Conservation (phyloP, 1,140 invertebrate species). For the Drosophila pandora region DNA sequence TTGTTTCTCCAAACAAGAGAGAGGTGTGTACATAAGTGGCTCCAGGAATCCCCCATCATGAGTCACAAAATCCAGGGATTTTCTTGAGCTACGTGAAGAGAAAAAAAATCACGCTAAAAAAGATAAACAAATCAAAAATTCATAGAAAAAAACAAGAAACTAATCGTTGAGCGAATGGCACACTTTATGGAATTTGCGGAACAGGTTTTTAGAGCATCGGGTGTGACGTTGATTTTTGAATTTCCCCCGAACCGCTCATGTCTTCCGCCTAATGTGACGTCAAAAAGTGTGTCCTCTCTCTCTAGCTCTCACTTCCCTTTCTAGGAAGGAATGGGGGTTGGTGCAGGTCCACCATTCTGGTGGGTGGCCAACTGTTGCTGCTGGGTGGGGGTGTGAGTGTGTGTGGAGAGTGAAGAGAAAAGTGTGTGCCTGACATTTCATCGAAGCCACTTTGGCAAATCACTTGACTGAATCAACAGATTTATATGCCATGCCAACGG, state of each 20-base stretch:
- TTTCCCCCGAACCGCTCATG: conserved; percentile 35
- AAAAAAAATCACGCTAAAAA: conserved; percentile 12
- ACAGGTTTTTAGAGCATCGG: conserved; percentile 36
- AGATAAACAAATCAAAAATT: conserved; percentile 35
- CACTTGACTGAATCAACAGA: conserved; percentile 82
- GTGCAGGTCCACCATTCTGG: not conserved
- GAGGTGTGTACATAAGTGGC: not conserved
- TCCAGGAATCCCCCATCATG: conserved; percentile 40
- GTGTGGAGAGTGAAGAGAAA: conserved; percentile 1
- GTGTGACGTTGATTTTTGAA: conserved; percentile 24
- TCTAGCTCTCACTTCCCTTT: conserved; percentile 15
- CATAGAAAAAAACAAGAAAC: conserved; percentile 35
- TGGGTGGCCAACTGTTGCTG: conserved; percentile 70
- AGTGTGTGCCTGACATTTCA: conserved; percentile 76
- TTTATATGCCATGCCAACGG: conserved; percentile 65
- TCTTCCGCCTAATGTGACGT: conserved; percentile 44
- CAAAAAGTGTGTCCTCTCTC: conserved; percentile 45
- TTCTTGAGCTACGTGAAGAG: conserved; percentile 21
- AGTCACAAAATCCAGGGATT: conserved; percentile 36
- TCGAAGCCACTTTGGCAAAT: conserved; percentile 83
- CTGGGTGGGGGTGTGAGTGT: too few species aligned
- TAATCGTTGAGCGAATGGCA: conserved; percentile 1
- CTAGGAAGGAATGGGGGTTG: not conserved
- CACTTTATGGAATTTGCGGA: conserved; percentile 28
- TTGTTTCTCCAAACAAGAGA: conserved; percentile 1